Conservation (phyloP, 2,113 vertebrate genomes). For the Nematolebias whitei region DNA sequence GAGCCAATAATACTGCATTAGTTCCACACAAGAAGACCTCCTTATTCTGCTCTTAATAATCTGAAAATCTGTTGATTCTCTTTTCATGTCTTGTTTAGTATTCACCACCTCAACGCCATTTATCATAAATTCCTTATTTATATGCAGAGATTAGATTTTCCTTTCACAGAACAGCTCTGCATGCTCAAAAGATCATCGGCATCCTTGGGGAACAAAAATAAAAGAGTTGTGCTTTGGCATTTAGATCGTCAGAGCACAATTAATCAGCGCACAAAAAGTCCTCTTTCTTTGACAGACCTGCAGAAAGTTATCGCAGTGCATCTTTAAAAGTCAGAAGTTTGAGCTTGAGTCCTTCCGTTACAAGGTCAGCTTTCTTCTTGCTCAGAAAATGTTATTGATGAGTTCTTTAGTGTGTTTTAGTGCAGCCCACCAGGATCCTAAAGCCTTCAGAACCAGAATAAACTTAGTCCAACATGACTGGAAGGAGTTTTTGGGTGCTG, state of each 20-base stretch:
- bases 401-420: slow-evolving; percentile 44
- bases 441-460: slow-evolving; percentile 43
- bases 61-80: neutral
- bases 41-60: slow-evolving; percentile 33
- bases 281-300: neutral
- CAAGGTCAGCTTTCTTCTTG: slow-evolving; percentile 21
- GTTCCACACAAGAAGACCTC: slow-evolving; percentile 16
- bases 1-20: slow-evolving; percentile 24
- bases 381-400: slow-evolving; percentile 34
- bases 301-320: no score
- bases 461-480: slow-evolving; percentile 56
- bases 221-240: slow-evolving; percentile 5
- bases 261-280: slow-evolving; percentile 4
- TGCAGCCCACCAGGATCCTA: slow-evolving; percentile 39
- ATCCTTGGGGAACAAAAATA: slow-evolving; percentile 18
- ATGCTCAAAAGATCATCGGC: slow-evolving; percentile 9
- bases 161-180: slow-evolving; percentile 20
- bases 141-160: slow-evolving; percentile 33
- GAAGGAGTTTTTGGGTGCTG: slow-evolving; percentile 47
- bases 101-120: slow-evolving; percentile 18
- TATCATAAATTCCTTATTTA: slow-evolving; percentile 36
- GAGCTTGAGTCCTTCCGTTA: slow-evolving; percentile 17
- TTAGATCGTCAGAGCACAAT: slow-evolving; percentile 8
- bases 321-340: slow-evolving; percentile 7
- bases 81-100: slow-evolving; percentile 22